Percentiles rank a stretch among this genome's conserved stretches.
These are phyloP conservation scores for Pristionchus maxplancki DNA, from an alignment of 2,888 invertebrate genomes.

Conservation along the genomic window DNA sequence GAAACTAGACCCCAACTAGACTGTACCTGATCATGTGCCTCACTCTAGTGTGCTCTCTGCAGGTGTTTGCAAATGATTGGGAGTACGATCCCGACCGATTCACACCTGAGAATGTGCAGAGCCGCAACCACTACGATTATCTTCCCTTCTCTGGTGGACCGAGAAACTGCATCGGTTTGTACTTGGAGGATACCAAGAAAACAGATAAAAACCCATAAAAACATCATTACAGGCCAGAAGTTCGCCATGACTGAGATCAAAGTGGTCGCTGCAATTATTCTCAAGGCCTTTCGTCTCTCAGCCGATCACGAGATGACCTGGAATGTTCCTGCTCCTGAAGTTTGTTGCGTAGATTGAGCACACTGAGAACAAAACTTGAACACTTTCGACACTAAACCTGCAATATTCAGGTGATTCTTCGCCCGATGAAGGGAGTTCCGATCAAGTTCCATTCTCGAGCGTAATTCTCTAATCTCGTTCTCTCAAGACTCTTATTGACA, in stretches of 20 bases:
- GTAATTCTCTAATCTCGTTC: not conserved
- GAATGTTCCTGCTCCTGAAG: constrained; percentile 47
- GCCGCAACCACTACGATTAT: constrained; percentile 53
- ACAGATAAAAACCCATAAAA: not conserved
- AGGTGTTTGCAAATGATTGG: constrained; percentile 77
- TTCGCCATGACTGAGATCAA: constrained; percentile 79
- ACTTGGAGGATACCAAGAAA: not conserved
- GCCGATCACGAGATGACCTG: constrained; percentile 74
- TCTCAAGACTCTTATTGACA: too few species aligned
- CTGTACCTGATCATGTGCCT: not conserved
- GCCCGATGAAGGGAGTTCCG: constrained; percentile 45
- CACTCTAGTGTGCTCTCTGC: constrained; percentile 63
- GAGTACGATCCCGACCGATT: constrained; percentile 78
- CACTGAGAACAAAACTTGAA: not conserved
- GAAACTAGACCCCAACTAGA: not conserved
- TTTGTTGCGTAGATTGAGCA: not conserved
- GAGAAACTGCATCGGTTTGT: constrained; percentile 58
- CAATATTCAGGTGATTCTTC: constrained; percentile 46
- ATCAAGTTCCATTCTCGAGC: not conserved
- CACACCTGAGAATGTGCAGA: constrained; percentile 69
- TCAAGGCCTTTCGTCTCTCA: constrained; percentile 75
- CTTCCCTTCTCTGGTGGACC: constrained; percentile 57
- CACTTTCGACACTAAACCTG: too few species aligned
- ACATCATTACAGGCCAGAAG: constrained; percentile 75
- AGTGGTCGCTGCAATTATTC: constrained; percentile 76